phyloP scores from a whole-genome alignment of 2,797 vertebrate species.

The Cuniculus paca region DNA sequence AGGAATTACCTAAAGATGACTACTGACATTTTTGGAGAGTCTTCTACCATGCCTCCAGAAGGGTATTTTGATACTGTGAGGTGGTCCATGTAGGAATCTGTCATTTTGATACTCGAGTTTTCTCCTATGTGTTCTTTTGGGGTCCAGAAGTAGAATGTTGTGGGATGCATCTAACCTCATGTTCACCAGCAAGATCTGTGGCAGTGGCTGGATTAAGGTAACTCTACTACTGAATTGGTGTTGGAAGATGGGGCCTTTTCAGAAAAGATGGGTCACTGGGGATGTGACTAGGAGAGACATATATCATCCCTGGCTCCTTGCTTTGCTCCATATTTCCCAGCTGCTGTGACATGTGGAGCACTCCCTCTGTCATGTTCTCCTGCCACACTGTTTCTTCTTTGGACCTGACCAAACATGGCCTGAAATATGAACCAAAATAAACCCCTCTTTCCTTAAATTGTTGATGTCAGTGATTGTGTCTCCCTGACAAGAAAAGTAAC shows the following conservation, averaged over 20 bases:
- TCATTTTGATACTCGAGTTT: neutral
- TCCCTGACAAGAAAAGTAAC: no score
- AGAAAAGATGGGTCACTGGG: neutral
- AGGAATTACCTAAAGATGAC: neutral
- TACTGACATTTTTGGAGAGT: neutral
- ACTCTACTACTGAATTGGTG: neutral
- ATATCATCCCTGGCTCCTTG: neutral
- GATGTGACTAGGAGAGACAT: neutral
- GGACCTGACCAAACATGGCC: neutral
- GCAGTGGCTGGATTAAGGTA: neutral
- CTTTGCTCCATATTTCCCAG: neutral
- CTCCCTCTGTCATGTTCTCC: neutral
- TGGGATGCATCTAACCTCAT: neutral
- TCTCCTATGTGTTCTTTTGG: neutral
- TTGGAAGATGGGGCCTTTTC: neutral
- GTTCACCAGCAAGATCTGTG: neutral
- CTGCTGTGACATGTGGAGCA: neutral
- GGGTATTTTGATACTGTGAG: neutral
- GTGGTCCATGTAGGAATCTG: neutral
- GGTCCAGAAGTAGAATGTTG: neutral
- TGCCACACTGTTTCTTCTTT: neutral
- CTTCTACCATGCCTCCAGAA: neutral
- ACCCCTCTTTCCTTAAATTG: no score
- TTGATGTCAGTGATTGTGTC: no score
- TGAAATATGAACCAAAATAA: neutral